phyloP scores from a whole-genome alignment of 2,113 vertebrate species.

The Etheostoma spectabile region DNA sequence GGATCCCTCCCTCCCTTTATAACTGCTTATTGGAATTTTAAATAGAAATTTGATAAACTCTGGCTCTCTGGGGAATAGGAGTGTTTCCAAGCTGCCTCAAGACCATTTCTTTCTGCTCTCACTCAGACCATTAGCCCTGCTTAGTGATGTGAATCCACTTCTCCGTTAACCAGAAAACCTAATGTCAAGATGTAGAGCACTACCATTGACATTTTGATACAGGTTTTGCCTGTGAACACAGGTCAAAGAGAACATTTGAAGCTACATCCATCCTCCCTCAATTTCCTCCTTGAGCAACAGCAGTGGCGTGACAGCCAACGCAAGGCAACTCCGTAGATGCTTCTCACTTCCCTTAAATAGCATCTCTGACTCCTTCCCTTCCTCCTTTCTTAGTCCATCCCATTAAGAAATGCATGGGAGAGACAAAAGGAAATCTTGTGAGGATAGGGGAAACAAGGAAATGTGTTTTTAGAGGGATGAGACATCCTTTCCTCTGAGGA shows the following conservation, averaged over 20 bases:
- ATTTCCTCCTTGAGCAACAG: constrained; percentile 16
- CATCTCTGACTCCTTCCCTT: too few relatives aligned
- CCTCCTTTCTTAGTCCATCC: too few relatives aligned
- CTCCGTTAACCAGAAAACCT: constrained; percentile 40
- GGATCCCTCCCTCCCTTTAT: constrained; percentile 4
- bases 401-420: too few relatives aligned
- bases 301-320: not conserved
- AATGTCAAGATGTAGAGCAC: not conserved
- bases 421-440: too few relatives aligned
- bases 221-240: constrained; percentile 1
- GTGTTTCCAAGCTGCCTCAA: constrained; percentile 29
- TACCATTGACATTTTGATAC: constrained; percentile 46
- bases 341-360: too few relatives aligned
- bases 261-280: not conserved
- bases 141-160: constrained; percentile 45
- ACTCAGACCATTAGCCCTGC: constrained; percentile 49
- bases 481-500: too few relatives aligned
- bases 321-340: constrained; percentile 15
- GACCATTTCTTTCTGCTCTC: constrained; percentile 29
- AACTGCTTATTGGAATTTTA: constrained; percentile 72
- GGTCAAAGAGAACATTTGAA: constrained; percentile 49
- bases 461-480: too few relatives aligned
- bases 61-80: constrained; percentile 31
- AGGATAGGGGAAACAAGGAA: too few relatives aligned
- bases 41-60: constrained; percentile 76